Evolutionary conservation across 2,113 vertebrate genomes (phyloP).

Genomic region (Ictalurus punctatus): DNA sequence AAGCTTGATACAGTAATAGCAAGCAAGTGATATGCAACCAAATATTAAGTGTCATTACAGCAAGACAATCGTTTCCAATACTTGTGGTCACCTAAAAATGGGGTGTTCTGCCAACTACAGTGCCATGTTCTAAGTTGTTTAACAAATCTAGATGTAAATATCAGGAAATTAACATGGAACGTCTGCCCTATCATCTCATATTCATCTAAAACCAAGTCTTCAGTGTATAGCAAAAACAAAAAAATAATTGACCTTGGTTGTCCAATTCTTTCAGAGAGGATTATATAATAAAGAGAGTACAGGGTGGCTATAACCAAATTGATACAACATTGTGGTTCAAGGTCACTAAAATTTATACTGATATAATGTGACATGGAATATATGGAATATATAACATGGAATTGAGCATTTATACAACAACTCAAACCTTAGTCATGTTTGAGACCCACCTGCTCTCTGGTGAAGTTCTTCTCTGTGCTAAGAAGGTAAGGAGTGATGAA

Average conservation of each 20-base stretch:
- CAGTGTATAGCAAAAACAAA: not conserved
- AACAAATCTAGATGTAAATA: not conserved
- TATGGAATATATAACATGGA: too few relatives aligned
- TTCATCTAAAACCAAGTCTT: not conserved
- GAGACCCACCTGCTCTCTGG: conserved; percentile 72
- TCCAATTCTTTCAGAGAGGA: not conserved
- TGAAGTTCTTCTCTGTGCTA: conserved; percentile 81
- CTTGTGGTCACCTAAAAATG: not conserved
- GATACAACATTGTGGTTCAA: not conserved
- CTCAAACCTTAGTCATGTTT: not conserved
- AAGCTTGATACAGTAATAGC: not conserved
- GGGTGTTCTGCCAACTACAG: too few relatives aligned
- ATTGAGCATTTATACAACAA: not conserved
- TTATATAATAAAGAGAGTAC: not conserved
- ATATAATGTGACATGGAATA: not conserved
- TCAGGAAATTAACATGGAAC: not conserved
- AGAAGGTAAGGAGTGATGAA: conserved; percentile 86
- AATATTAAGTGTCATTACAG: not conserved
- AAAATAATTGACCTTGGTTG: not conserved
- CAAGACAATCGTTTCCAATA: not conserved
- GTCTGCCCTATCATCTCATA: not conserved
- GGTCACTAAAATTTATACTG: not conserved
- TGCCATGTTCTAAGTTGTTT: not conserved
- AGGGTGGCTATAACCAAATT: not conserved
- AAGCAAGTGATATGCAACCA: not conserved